Conservation (phyloP, 2,888 invertebrate species). For the Troglohyphantes excavatus region DNA sequence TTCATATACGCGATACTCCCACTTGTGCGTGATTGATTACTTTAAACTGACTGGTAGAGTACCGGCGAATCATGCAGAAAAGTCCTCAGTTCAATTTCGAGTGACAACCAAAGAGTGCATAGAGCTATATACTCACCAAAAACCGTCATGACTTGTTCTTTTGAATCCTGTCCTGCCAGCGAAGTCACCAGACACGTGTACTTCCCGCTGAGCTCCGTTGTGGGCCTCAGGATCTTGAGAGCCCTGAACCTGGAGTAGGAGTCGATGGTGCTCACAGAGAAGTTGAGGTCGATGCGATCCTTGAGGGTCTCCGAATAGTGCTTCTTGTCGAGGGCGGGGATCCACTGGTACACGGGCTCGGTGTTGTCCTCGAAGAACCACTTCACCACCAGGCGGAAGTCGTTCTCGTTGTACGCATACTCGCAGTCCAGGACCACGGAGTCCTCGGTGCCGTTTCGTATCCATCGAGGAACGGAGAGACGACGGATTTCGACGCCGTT, state of each 20-base stretch:
- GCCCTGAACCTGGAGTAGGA: conserved; percentile 79
- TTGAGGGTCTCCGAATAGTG: conserved; percentile 78
- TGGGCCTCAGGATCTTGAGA: conserved; percentile 79
- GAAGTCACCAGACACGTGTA: conserved; percentile 80
- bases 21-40: no score
- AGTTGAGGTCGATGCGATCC: conserved; percentile 76
- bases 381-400: conserved; percentile 80
- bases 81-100: no score
- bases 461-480: conserved; percentile 79
- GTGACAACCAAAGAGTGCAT: no score
- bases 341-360: conserved; percentile 80
- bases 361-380: conserved; percentile 80
- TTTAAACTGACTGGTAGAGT: no score
- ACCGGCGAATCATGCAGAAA: no score
- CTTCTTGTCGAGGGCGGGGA: conserved; percentile 79
- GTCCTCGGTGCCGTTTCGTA: conserved; percentile 80
- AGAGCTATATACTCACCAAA: conserved; percentile 79
- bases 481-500: conserved; percentile 77
- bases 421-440: conserved; percentile 80
- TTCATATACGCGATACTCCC: no score
- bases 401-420: conserved; percentile 79
- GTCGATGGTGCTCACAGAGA: conserved; percentile 70
- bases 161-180: conserved; percentile 79
- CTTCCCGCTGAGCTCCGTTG: conserved; percentile 80
- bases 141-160: conserved; percentile 80